A percentile compares a stretch with the other conserved stretches of the same genome.
Conservation (phyloP, 1,140 invertebrate genomes). For the Ostrea denselamellosa region DNA sequence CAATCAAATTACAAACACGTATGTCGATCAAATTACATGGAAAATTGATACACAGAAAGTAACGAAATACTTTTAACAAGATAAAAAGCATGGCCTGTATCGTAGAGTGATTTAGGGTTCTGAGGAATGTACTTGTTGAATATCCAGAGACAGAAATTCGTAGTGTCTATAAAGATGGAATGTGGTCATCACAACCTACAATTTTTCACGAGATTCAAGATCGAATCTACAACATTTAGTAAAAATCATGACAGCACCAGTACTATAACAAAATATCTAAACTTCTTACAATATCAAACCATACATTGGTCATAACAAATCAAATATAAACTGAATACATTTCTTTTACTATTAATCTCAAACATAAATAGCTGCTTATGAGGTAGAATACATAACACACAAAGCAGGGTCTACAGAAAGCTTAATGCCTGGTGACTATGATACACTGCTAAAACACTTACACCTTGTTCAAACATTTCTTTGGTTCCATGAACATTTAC, state of each 20-base stretch:
- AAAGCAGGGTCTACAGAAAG: neutral
- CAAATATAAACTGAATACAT: neutral
- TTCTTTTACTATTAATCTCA: neutral
- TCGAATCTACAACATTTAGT: neutral
- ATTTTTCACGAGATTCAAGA: neutral
- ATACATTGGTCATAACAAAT: neutral
- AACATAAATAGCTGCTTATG: slow-evolving; percentile 15
- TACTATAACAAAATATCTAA: neutral
- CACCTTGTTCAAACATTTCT: neutral
- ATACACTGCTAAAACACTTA: no score
- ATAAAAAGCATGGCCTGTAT: neutral
- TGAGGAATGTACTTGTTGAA: neutral
- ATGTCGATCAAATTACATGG: no score
- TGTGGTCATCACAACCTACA: neutral
- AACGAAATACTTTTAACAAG: no score
- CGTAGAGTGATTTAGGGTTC: neutral
- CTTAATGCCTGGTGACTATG: neutral
- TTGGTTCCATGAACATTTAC: neutral
- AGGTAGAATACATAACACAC: slow-evolving; percentile 8
- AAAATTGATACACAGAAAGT: no score
- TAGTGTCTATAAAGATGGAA: neutral
- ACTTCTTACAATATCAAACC: neutral
- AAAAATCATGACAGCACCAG: slow-evolving; percentile 10
- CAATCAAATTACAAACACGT: no score
- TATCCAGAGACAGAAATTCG: neutral